These are phyloP conservation scores for Ptychodera flava DNA, from an alignment of 35 echinoderm and acorn worm genomes.

Conservation along the genomic window DNA sequence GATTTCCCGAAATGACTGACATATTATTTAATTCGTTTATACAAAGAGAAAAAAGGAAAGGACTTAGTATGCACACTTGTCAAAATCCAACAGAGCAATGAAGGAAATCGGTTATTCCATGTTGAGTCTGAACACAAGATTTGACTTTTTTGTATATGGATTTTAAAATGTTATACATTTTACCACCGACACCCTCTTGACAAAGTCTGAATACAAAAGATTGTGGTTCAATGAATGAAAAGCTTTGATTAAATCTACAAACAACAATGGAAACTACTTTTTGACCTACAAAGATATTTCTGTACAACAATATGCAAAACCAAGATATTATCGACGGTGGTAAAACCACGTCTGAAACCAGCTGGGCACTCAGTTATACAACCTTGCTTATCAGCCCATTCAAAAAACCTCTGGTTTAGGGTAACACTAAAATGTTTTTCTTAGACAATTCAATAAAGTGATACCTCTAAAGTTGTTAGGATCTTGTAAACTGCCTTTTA, in stretches of 20 bases:
- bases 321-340: neutral
- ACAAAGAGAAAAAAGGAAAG: neutral
- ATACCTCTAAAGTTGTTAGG: neutral
- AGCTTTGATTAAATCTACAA: neutral
- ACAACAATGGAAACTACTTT: neutral
- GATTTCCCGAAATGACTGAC: too few relatives aligned
- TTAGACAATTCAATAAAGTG: neutral
- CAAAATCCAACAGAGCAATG: neutral
- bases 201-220: neutral
- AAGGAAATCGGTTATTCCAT: neutral
- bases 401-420: neutral
- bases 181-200: neutral
- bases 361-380: neutral
- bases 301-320: neutral
- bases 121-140: neutral
- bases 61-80: neutral
- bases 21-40: neutral
- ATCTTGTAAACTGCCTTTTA: neutral
- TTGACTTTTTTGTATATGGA: neutral
- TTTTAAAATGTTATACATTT: neutral
- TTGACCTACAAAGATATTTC: neutral
- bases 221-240: neutral
- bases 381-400: neutral
- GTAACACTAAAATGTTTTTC: neutral
- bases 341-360: neutral